phyloP scores from a whole-genome alignment of 2,888 invertebrate genomes.

The Hyalella azteca region DNA sequence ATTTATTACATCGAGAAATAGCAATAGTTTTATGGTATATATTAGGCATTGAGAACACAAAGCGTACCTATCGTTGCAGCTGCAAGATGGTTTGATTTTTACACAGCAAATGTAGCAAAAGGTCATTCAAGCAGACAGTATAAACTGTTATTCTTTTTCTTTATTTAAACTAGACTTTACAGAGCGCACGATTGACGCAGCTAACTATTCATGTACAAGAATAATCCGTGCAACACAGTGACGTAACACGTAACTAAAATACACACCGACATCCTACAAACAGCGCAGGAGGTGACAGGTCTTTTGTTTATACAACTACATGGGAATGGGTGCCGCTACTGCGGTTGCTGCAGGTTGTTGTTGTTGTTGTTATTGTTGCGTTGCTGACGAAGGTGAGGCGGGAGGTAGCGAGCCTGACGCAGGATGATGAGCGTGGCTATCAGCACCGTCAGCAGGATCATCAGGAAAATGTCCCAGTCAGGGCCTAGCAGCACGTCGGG shows the following conservation, averaged over 20 bases:
- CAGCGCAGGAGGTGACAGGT: not conserved
- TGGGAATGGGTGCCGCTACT: not conserved
- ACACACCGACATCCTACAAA: not conserved
- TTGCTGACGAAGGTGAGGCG: not conserved
- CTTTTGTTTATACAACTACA: not conserved
- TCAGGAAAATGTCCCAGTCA: slow-evolving; percentile 94
- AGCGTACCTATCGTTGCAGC: no score
- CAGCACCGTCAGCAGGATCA: slow-evolving; percentile 80
- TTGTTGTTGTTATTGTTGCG: not conserved
- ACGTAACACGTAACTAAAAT: not conserved
- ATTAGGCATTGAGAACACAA: no score
- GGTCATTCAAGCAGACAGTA: no score
- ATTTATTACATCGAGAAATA: no score
- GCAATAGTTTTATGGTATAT: no score
- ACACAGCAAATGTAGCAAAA: no score
- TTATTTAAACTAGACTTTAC: no score
- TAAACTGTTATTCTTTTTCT: no score
- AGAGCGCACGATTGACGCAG: no score
- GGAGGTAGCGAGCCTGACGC: slow-evolving; percentile 68
- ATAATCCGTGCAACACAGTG: not conserved
- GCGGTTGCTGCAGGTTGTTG: slow-evolving; percentile 5
- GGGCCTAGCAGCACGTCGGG: slow-evolving; percentile 76
- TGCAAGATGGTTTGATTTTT: no score
- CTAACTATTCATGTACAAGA: slow-evolving; percentile 3
- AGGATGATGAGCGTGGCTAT: slow-evolving; percentile 83